phyloP scores from a whole-genome alignment of 2,797 vertebrate genomes.

The Syngnathus rostellatus region DNA sequence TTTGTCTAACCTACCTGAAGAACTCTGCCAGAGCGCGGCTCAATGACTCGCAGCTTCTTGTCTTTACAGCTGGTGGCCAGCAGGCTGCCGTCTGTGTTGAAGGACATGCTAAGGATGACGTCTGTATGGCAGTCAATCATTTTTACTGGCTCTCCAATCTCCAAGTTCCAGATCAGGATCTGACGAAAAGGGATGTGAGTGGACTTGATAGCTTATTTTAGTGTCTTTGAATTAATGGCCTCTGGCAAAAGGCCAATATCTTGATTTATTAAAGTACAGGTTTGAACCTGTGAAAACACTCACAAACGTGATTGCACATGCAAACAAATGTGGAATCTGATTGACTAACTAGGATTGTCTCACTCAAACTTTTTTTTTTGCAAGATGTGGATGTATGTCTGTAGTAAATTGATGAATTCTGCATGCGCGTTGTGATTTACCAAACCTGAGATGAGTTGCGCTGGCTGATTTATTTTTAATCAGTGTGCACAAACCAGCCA shows the following conservation, averaged over 20 bases:
- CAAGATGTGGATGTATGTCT: too few relatives aligned
- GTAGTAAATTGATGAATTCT: background rate
- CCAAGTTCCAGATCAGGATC: conserved; percentile 99
- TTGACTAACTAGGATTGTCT: background rate
- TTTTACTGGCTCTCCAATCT: conserved; percentile 90
- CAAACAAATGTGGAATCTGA: background rate
- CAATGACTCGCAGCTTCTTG: conserved; percentile 87
- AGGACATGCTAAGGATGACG: conserved; percentile 95
- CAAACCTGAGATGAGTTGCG: background rate
- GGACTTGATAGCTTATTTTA: conserved; percentile 3
- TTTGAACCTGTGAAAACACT: background rate
- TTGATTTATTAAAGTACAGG: background rate
- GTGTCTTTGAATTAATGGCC: background rate
- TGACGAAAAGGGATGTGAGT: conserved; percentile 36
- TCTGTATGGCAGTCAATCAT: conserved; percentile 98
- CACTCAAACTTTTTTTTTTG: background rate
- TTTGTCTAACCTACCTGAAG: conserved; percentile 75
- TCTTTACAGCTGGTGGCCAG: conserved; percentile 95
- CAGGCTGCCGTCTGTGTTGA: conserved; percentile 92
- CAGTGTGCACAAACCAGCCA: too few relatives aligned
- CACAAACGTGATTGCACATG: background rate
- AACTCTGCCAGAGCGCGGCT: conserved; percentile 87
- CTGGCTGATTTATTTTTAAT: too few relatives aligned
- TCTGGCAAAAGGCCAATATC: background rate
- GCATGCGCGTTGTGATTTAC: background rate